A percentile compares a stretch with the other conserved stretches of the same genome.
Conservation (phyloP, 2,888 invertebrate genomes). For the Eumerus sabulonum region DNA sequence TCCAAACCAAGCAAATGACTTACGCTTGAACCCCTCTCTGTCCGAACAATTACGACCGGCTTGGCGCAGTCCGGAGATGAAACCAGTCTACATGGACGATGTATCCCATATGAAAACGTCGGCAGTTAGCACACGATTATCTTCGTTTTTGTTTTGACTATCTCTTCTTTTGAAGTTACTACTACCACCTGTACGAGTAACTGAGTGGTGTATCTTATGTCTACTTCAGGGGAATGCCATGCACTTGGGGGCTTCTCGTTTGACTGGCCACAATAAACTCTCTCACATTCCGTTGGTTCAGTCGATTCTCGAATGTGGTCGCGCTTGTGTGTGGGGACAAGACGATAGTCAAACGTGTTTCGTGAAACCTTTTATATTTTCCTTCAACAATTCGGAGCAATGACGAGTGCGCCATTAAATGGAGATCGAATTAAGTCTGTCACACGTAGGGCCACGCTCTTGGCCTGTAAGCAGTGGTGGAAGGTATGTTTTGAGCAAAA, state of each 20-base stretch:
- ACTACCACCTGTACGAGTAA: conserved; percentile 32
- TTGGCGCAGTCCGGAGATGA: conserved; percentile 6
- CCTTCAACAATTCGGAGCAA: conserved; percentile 15
- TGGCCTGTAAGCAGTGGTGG: conserved; percentile 92
- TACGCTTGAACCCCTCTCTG: conserved; percentile 63
- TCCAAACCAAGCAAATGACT: conserved; percentile 61
- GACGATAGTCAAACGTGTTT: conserved; percentile 2
- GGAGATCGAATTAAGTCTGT: conserved; percentile 71
- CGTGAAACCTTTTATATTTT: conserved; percentile 7
- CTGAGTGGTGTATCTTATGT: conserved; percentile 45
- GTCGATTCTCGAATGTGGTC: conserved; percentile 67
- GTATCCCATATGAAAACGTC: conserved; percentile 46
- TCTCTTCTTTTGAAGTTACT: conserved; percentile 54
- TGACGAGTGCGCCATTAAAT: conserved; percentile 50
- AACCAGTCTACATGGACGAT: conserved; percentile 24
- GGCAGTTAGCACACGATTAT: conserved; percentile 69
- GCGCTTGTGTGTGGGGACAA: conserved; percentile 58
- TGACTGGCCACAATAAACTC: conserved; percentile 69
- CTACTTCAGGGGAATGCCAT: conserved; percentile 57
- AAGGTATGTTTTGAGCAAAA: conserved; percentile 91
- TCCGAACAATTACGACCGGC: conserved; percentile 24
- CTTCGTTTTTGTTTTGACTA: conserved; percentile 68
- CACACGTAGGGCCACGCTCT: conserved; percentile 81
- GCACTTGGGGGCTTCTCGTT: conserved; percentile 53
- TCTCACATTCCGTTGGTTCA: conserved; percentile 63